Conservation (phyloP, 2,113 vertebrate genomes). For the Microtus oregoni region DNA sequence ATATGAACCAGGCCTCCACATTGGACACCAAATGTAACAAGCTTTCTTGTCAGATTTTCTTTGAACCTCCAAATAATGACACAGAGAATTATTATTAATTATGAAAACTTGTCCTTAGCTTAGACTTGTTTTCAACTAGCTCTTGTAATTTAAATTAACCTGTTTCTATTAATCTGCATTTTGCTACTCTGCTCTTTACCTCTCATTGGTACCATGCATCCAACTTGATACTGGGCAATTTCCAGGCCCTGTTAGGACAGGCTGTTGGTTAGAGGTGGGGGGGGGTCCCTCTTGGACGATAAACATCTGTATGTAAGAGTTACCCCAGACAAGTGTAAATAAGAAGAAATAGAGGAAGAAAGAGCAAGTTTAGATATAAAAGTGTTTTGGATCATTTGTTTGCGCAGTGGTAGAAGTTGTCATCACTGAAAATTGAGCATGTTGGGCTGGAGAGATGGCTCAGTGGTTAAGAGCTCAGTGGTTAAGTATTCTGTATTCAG, state of each 20-base stretch:
- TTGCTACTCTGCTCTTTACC: neutral
- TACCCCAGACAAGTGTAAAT: neutral
- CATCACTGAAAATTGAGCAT: no score
- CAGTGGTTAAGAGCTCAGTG: no score
- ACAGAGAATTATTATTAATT: neutral
- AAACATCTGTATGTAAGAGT: neutral
- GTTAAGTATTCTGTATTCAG: no score
- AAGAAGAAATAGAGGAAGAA: neutral
- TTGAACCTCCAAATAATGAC: neutral
- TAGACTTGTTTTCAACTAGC: neutral
- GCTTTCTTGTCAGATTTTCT: neutral
- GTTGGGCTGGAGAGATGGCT: no score
- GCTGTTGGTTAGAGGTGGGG: no score
- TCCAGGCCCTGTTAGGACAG: no score
- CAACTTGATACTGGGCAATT: no score
- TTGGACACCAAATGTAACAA: neutral
- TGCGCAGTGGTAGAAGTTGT: no score
- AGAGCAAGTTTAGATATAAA: neutral
- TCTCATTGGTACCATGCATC: neutral
- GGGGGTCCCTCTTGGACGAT: neutral
- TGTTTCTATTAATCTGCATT: neutral
- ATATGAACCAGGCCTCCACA: no score
- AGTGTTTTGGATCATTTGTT: neutral
- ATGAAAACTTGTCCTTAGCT: neutral
- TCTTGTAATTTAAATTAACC: neutral